These are phyloP conservation scores for Strix aluco DNA, from an alignment of 2,113 vertebrate genomes.

Conservation along the genomic window DNA sequence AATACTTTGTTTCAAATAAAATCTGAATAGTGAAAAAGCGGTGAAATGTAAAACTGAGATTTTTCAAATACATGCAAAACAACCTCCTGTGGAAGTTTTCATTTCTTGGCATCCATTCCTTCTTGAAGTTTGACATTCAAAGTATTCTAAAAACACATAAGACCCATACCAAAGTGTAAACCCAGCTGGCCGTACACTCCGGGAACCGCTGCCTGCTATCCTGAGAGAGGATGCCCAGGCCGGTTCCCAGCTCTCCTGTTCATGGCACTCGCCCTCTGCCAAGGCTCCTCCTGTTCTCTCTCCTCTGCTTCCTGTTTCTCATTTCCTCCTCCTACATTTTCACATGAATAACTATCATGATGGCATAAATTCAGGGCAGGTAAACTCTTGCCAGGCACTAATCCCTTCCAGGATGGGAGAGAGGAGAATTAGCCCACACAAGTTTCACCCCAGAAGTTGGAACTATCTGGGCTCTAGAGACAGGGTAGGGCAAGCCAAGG, in stretches of 20 bases:
- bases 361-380: background rate
- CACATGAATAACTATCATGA: accelerated
- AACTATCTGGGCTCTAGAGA: background rate
- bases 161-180: accelerated
- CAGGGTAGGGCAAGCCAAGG: background rate
- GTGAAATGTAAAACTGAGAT: background rate
- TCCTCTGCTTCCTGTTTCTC: background rate
- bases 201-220: background rate
- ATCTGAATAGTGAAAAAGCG: background rate
- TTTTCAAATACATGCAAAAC: background rate
- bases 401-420: background rate
- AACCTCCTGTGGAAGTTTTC: background rate
- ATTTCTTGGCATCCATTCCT: background rate
- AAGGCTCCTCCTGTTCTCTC: background rate
- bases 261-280: background rate
- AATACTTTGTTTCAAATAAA: background rate
- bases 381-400: background rate
- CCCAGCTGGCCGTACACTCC: accelerated
- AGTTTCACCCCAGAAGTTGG: background rate
- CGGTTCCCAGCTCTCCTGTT: background rate
- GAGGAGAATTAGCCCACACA: background rate
- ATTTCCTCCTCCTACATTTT: background rate
- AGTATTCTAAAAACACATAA: background rate
- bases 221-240: background rate
- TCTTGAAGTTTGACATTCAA: background rate